Base-by-base conservation (phyloP, 2,888 invertebrate species). In the Tiliacea aurago region DNA sequence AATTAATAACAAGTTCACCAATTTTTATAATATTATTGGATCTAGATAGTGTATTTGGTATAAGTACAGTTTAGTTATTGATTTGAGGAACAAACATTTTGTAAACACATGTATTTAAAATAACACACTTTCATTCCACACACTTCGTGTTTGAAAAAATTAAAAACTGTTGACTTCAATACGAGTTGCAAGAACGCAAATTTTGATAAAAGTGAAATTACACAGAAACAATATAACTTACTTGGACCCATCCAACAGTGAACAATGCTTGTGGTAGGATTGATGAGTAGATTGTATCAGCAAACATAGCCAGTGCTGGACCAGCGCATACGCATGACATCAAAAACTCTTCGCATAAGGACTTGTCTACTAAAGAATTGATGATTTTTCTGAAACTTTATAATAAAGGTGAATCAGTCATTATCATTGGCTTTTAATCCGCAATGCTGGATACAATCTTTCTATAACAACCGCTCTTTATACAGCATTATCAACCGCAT, bases 271-370 rank as follows among this genome's bases (percentile, higher is more conserved):
- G 91, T 4, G 97, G 97, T 56, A 97, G 89, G 59, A 97, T 92
- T 0, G 95, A 88, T 2, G 93, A 86, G 83, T 97, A 97, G 0
- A 94, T 97, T 15, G 93, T 86, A 84, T 97, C 97, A 20, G 96
- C 94, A 62, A 96, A 96, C 18, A 94, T 88, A 28, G 95, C 92
- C 7, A 97, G 89, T 0, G 97, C 94, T 28, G 97, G 90, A 4
- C 97, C 97, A 23, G 97, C 86, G 37, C 97, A 97, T 28, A 97
- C 97, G 85, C 97, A 97, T 0, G 96, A 91, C 93, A 97, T 67
- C 89, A 95, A 6, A 92, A 95, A 89, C n/a, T 97, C 93, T 86
- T 97, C 97, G 20, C 97, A 91, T 9, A 97, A 91, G 0, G 94
- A 91, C 53, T 97, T 86, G 85, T 97, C 97, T 18, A 97, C 88